Evolutionary conservation across 2,797 vertebrate genomes (phyloP).

Genomic region (Sciurus carolinensis): DNA sequence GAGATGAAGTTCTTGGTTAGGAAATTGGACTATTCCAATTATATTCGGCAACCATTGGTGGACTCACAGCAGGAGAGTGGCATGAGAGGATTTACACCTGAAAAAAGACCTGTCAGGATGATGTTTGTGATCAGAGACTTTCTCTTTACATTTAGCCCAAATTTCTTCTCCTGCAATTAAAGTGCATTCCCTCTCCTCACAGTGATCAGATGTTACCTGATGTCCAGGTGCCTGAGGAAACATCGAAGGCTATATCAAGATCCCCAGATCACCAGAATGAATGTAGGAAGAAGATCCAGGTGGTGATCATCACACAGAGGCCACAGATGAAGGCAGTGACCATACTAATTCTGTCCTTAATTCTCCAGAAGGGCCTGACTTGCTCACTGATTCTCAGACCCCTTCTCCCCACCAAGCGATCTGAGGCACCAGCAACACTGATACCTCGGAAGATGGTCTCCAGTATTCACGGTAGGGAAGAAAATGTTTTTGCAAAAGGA

Average conservation of each 20-base stretch:
- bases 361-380: neutral
- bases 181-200: conserved; percentile 58
- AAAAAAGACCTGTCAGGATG: conserved; percentile 55
- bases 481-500: neutral
- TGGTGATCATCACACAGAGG: conserved; percentile 42
- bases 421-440: neutral
- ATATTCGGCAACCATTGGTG: neutral
- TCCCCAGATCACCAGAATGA: conserved; percentile 26
- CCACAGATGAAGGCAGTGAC: neutral
- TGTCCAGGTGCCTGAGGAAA: conserved; percentile 46
- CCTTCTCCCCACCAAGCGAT: neutral
- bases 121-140: conserved; percentile 53
- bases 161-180: conserved; percentile 57
- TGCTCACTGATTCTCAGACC: neutral
- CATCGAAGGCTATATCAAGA: conserved; percentile 38
- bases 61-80: neutral
- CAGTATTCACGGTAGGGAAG: neutral
- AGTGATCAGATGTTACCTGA: conserved; percentile 70
- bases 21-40: conserved; percentile 42
- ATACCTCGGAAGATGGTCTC: neutral
- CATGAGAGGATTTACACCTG: conserved; percentile 36
- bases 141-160: conserved; percentile 58
- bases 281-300: neutral
- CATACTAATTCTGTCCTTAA: neutral
- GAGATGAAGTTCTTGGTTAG: neutral